Base-by-base conservation (phyloP, 2,797 vertebrate species). In the Rhincodon typus region DNA sequence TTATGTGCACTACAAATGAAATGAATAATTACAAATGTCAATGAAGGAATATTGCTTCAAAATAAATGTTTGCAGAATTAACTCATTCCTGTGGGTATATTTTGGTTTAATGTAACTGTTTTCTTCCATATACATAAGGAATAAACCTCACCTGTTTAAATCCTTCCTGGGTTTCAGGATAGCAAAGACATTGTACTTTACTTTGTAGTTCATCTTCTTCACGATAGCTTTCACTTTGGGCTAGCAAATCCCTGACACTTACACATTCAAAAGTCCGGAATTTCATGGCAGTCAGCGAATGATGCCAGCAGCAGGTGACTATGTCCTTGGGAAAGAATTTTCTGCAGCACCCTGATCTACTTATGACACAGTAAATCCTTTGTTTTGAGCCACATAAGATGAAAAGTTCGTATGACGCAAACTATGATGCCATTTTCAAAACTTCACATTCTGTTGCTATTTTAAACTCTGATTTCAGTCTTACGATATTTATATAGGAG, bases 301-400 rank as follows among this genome's bases (percentile, higher is more conserved):
- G 70, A 74, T 94, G 34, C 46, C 69, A 30, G 34, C 42, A 94
- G 94, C 69, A 94, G 70, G 94, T 74, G 94, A 74, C 94, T 74
- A 46, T 94, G 94, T 74, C 94, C 94, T 94, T 94, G 90, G 27
- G 42, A 74, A 53, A 94, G 69, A 72, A 74, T 74, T 94, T 94
- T 74, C 69, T 30, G 34, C 69, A 94, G 70, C 94, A 74, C 42
- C 94, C 69, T 77, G 67, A 94, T 74, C 94, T 94, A 69, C 69
- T 94, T 94, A 94, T 53, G 69, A 30, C 46, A n/a, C 0, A 74
- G 13, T 74, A 94, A 94, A 72, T 94, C 94, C 94, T 74, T 94
- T 94, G 94, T 74, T 72, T 72, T 74, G 46, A 94, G 12, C 34
- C 46, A 94, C 46, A n/a, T 74, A 94, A 30, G 46, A 7, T 74